phyloP scores from a whole-genome alignment of 2,797 vertebrate genomes.

The Apogon hyalosoma region DNA sequence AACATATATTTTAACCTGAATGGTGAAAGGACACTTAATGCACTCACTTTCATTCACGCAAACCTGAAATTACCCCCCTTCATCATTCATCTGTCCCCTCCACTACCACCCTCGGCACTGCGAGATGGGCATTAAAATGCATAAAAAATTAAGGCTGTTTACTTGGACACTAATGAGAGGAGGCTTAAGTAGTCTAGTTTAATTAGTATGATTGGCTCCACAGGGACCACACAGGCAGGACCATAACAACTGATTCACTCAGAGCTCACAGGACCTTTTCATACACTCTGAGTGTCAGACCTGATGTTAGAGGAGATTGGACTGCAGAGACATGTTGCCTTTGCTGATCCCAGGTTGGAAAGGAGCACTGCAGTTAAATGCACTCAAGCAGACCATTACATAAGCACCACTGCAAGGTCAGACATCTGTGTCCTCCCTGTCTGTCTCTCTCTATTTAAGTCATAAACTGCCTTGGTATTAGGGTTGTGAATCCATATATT shows the following conservation, averaged over 20 bases:
- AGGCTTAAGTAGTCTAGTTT: constrained; percentile 86
- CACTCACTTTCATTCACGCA: constrained; percentile 49
- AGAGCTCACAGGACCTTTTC: constrained; percentile 71
- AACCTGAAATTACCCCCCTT: constrained; percentile 63
- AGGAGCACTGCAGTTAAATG: constrained; percentile 79
- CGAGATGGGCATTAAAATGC: constrained; percentile 93
- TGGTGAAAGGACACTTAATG: constrained; percentile 60
- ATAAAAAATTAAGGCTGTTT: constrained; percentile 93
- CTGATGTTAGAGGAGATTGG: constrained; percentile 74
- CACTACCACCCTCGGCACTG: constrained; percentile 62
- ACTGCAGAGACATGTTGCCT: constrained; percentile 77
- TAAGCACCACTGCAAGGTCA: constrained; percentile 82
- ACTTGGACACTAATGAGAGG: constrained; percentile 90
- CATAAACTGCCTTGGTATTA: constrained; percentile 65
- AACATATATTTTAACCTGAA: constrained; percentile 61
- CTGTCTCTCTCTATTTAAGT: constrained; percentile 73
- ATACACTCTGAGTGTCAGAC: constrained; percentile 67
- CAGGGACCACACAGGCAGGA: constrained; percentile 73
- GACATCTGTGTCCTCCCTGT: constrained; percentile 76
- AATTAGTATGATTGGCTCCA: constrained; percentile 84
- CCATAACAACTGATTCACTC: constrained; percentile 75
- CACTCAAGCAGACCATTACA: constrained; percentile 82
- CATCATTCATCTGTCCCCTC: constrained; percentile 58
- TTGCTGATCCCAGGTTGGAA: constrained; percentile 74
- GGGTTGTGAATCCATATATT: constrained; percentile 48